These are phyloP conservation scores for Mercenaria mercenaria DNA, from an alignment of 1,140 invertebrate genomes.

Conservation along the genomic window DNA sequence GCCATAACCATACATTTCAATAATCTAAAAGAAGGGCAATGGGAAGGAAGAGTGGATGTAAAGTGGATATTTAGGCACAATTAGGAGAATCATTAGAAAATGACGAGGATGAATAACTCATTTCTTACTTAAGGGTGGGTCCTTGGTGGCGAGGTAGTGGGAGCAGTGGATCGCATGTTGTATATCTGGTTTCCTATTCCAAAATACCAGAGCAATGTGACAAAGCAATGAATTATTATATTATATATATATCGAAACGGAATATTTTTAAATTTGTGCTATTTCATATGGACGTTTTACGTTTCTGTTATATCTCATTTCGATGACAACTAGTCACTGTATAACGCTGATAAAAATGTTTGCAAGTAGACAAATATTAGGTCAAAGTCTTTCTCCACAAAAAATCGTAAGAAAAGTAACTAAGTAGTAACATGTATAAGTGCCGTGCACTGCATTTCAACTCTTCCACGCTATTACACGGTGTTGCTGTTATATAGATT, in stretches of 20 bases:
- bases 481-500: neutral
- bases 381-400: neutral
- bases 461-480: neutral
- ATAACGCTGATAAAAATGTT: neutral
- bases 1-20: too few relatives aligned
- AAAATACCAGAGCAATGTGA: neutral
- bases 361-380: neutral
- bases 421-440: neutral
- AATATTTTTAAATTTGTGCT: neutral
- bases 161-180: neutral
- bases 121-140: too few relatives aligned
- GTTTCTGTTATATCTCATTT: neutral
- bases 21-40: too few relatives aligned
- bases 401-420: neutral
- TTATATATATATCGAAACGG: neutral
- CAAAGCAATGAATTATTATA: neutral
- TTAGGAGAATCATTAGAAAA: too few relatives aligned
- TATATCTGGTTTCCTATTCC: neutral
- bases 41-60: too few relatives aligned
- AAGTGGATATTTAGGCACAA: too few relatives aligned
- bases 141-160: too few relatives aligned
- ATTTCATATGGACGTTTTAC: neutral
- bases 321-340: neutral
- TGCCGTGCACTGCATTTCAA: neutral
- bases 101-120: too few relatives aligned